Evolutionary conservation across 2,113 vertebrate genomes (phyloP), one percentile per base, ranked within the genome.

Genomic region (Gobius niger): DNA sequence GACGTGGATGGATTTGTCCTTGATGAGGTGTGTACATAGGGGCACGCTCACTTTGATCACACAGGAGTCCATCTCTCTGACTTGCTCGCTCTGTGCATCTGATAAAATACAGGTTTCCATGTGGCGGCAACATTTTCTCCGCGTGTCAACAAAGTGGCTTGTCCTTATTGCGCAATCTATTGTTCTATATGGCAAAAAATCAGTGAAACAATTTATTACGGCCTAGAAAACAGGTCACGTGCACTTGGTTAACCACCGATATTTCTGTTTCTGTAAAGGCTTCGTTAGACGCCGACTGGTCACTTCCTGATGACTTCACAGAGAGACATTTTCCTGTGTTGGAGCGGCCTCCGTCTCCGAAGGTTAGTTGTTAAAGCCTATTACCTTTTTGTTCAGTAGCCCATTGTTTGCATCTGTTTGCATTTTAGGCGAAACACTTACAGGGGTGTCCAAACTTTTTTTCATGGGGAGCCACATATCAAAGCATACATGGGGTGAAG

Each of bases 1-100:
- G 91, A 97, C 87, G 71, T 96, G 82, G 91, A 95, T 46, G 90
- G 94, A 75, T 97, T 97, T 85, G 77, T 72, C 0, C 93, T 94
- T 87, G 90, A 95, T 89, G 94, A 98, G 93, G 97, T 97, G 93
- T 91, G 94, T 78, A 52, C 41, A 65, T 59, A 80, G 60, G 70
- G 68, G 70, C 44, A 49, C 40, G 76, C 63, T 76, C 67, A 53
- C 47, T 70, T 72, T 68, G 63, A 63, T 14, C 50, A 53, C 51
- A 68, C 4, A 50, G 59, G 52, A 10, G 53, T 15, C 40, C 15
- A 42, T 18, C 42, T n/a, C 8, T 61, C 24, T 1, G 24, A 24
- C 24, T 24, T 3, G 18, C 7, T 1, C 14, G 0, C 11, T 49
- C 47, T 50, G 12, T 15, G 47, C 24, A 12, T 14, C 68, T 15